phyloP scores from a whole-genome alignment of 2,888 invertebrate genomes.

The Limenitis camilla region DNA sequence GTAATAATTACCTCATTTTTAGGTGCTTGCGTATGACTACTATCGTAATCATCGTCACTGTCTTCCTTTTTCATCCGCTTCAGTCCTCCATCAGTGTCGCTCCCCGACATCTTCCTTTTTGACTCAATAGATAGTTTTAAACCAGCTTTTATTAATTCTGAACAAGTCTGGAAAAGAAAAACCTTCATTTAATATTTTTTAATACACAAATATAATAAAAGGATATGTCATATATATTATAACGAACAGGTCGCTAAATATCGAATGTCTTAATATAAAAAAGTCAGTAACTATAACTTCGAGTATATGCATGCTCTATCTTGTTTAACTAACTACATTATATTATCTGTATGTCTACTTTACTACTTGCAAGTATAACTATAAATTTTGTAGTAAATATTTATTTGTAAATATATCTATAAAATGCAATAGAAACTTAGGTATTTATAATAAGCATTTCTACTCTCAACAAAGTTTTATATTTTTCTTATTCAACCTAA shows the following conservation, averaged over 20 bases:
- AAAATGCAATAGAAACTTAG: background rate
- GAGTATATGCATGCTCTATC: too few species aligned
- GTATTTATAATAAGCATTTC: too few species aligned
- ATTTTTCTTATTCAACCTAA: too few species aligned
- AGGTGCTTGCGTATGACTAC: conserved; percentile 67
- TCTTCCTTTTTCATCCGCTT: conserved; percentile 75
- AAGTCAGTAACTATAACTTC: too few species aligned
- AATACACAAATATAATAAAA: background rate
- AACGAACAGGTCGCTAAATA: background rate
- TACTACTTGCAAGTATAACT: too few species aligned
- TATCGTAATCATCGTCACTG: conserved; percentile 77
- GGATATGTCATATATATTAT: background rate
- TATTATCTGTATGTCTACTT: too few species aligned
- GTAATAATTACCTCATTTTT: conserved; percentile 63
- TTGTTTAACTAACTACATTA: too few species aligned
- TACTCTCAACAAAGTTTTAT: too few species aligned
- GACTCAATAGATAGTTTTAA: conserved; percentile 92
- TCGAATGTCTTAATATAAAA: too few species aligned
- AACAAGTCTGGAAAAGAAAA: conserved; percentile 79
- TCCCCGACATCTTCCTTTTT: conserved; percentile 85
- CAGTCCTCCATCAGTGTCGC: conserved; percentile 68
- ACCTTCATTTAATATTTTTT: background rate
- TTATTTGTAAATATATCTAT: background rate
- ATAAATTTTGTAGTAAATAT: too few species aligned
- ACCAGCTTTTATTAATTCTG: conserved; percentile 92